These are phyloP conservation scores for Hirundichthys speculiger DNA, from an alignment of 2,113 vertebrate genomes.

Conservation along the genomic window DNA sequence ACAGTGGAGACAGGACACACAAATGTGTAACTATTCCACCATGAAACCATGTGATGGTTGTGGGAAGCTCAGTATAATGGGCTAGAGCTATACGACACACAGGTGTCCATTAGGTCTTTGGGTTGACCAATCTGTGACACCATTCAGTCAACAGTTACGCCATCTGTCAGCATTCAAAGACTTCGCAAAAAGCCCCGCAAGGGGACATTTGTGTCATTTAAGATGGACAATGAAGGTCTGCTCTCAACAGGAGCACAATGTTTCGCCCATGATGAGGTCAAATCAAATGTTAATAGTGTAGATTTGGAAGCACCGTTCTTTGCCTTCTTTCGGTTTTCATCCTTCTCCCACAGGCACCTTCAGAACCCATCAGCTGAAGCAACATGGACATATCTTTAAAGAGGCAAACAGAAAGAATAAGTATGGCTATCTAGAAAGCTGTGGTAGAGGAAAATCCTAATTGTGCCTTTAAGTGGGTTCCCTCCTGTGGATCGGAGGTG, in stretches of 20 bases:
- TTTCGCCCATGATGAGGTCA: conserved; percentile 62
- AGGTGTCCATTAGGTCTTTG: conserved; percentile 73
- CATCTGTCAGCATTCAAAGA: conserved; percentile 70
- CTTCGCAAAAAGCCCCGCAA: conserved; percentile 61
- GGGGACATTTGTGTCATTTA: conserved; percentile 69
- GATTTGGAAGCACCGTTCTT: conserved; percentile 30
- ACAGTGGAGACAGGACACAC: conserved; percentile 28
- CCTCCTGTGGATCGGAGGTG: conserved; percentile 71
- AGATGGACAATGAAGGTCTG: conserved; percentile 61
- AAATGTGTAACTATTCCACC: conserved; percentile 34
- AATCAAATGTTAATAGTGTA: conserved; percentile 56
- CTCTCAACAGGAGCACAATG: conserved; percentile 51
- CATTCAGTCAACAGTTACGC: conserved; percentile 66
- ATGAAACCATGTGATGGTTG: conserved; percentile 45
- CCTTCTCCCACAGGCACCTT: conserved; percentile 50
- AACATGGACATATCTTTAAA: conserved; percentile 57
- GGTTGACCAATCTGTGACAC: conserved; percentile 67
- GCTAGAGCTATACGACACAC: conserved; percentile 63
- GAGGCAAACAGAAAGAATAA: conserved; percentile 58
- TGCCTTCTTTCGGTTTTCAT: conserved; percentile 27
- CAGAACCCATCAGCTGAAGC: conserved; percentile 45
- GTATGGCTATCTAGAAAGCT: conserved; percentile 54
- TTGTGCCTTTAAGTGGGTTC: conserved; percentile 77
- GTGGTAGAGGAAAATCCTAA: conserved; percentile 70
- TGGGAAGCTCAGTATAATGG: conserved; percentile 60